A percentile compares a stretch with the other conserved stretches of the same genome.
phyloP scores from a whole-genome alignment of 2,113 vertebrate species.

The Calypte anna region DNA sequence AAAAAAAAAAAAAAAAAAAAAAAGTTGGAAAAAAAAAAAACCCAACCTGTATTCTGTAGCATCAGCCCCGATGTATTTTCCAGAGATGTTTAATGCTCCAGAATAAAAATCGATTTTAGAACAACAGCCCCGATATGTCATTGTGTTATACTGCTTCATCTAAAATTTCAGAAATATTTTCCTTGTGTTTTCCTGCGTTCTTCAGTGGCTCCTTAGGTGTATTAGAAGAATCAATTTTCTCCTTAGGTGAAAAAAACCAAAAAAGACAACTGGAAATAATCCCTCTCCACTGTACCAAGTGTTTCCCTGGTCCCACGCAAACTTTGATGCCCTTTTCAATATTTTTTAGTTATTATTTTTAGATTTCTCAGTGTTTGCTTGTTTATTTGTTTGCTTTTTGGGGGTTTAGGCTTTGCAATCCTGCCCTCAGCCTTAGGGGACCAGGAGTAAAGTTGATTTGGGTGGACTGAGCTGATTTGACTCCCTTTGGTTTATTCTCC shows the following conservation, averaged over 20 bases:
- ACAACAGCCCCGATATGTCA: slow-evolving; percentile 4
- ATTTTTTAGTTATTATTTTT: not conserved
- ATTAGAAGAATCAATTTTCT: not conserved
- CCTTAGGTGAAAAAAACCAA: not conserved
- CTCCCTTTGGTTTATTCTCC: not conserved
- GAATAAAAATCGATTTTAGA: slow-evolving; percentile 71
- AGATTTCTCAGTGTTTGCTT: not conserved
- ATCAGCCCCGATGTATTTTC: slow-evolving; percentile 59
- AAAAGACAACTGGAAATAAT: not conserved
- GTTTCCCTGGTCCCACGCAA: not conserved
- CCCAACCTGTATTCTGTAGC: slow-evolving; percentile 31
- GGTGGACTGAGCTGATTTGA: not conserved
- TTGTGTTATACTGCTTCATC: slow-evolving; percentile 15
- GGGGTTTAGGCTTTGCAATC: rapidly evolving
- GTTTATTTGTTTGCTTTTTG: not conserved
- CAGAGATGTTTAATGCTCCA: slow-evolving; percentile 69
- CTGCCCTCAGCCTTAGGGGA: not conserved
- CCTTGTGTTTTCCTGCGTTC: not conserved
- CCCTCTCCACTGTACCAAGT: not conserved
- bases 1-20: not conserved
- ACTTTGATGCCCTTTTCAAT: not conserved
- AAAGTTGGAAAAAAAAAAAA: not conserved
- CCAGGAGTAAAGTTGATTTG: rapidly evolving
- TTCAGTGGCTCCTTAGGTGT: not conserved
- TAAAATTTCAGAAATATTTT: not conserved